These are phyloP conservation scores for Greenwoodochromis staneri DNA, from an alignment of 2,113 vertebrate genomes.

Conservation along the genomic window DNA sequence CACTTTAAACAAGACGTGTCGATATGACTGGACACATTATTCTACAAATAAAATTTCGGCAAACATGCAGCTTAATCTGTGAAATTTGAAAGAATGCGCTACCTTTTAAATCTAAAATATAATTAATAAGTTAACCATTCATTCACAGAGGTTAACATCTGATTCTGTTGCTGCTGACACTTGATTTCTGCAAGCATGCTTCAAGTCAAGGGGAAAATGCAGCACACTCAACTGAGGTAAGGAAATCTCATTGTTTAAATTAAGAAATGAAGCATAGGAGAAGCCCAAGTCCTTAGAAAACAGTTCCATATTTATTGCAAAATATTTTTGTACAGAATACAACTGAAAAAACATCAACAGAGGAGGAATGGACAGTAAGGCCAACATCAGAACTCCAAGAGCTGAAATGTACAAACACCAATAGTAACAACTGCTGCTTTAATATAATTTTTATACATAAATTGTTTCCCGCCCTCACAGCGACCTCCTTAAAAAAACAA, in stretches of 20 bases:
- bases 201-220: neutral
- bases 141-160: neutral
- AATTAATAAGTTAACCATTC: neutral
- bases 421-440: slow-evolving; percentile 68
- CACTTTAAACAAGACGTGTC: neutral
- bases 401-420: slow-evolving; percentile 72
- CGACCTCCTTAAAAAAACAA: slow-evolving; percentile 12
- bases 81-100: neutral
- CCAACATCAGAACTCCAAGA: slow-evolving; percentile 71
- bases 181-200: neutral
- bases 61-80: neutral
- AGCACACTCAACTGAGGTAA: neutral
- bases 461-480: slow-evolving; percentile 19
- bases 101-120: neutral
- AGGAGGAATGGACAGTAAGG: slow-evolving; percentile 76
- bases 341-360: slow-evolving; percentile 67
- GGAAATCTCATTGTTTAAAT: neutral
- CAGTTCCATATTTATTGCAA: slow-evolving; percentile 79
- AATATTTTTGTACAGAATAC: slow-evolving; percentile 79
- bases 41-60: neutral
- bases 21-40: neutral
- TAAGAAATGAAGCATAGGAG: neutral
- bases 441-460: slow-evolving; percentile 51
- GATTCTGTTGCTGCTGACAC: neutral
- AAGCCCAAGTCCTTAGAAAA: slow-evolving; percentile 66